These are phyloP conservation scores for Gymnoscelis rufifasciata DNA, from an alignment of 2,888 invertebrate genomes.

Conservation along the genomic window DNA sequence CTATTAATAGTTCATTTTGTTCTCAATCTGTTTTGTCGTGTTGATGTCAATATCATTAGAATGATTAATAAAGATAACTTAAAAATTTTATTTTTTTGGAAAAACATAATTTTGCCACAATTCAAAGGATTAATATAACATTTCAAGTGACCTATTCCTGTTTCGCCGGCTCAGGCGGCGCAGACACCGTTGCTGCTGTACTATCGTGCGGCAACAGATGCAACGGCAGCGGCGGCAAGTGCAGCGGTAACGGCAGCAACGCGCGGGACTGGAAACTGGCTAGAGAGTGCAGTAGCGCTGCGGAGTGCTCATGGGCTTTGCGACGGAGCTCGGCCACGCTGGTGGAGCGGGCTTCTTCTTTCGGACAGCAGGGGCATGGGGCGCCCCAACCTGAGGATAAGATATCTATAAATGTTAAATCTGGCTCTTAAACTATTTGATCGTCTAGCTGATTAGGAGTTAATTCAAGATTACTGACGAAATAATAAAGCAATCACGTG, in stretches of 20 bases:
- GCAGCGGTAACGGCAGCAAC: conserved; percentile 63
- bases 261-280: conserved; percentile 83
- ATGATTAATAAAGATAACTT: too few relatives aligned
- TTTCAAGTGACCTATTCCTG: conserved; percentile 43
- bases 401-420: too few relatives aligned
- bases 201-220: conserved; percentile 47
- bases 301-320: conserved; percentile 96
- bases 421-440: too few relatives aligned
- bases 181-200: too few relatives aligned
- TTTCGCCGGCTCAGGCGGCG: conserved; percentile 49
- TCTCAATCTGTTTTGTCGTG: too few relatives aligned
- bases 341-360: conserved; percentile 86
- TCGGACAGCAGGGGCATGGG: conserved; percentile 89
- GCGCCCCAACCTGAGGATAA: conserved; percentile 83
- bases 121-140: background rate
- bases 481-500: too few relatives aligned
- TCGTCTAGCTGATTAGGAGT: too few relatives aligned
- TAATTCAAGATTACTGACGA: too few relatives aligned
- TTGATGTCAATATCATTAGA: too few relatives aligned
- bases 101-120: background rate
- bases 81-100: too few relatives aligned
- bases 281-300: conserved; percentile 87
- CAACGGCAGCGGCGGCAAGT: conserved; percentile 57
- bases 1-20: too few relatives aligned
- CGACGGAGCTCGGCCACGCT: conserved; percentile 95